Percentiles rank a stretch among this genome's conserved stretches.
phyloP scores from a whole-genome alignment of 64 coral and sea anemone species.

The Porites australiensis region DNA sequence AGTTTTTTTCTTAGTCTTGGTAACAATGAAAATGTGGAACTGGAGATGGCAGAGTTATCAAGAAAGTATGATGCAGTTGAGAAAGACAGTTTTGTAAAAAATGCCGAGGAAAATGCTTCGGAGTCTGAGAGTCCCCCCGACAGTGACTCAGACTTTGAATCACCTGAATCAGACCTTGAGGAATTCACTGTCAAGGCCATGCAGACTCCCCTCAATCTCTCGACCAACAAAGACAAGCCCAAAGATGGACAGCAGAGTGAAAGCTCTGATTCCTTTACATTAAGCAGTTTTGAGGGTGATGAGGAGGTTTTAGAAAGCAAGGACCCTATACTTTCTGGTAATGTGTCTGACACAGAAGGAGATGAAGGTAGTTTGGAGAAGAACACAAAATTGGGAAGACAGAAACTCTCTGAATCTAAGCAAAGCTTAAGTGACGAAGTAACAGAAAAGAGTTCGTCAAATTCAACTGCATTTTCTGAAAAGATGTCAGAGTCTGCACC shows the following conservation, averaged over 20 bases:
- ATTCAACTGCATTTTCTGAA: neutral
- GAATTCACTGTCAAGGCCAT: slow-evolving; percentile 44
- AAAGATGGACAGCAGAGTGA: slow-evolving; percentile 18
- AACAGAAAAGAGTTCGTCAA: slow-evolving; percentile 9
- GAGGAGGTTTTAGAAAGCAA: slow-evolving; percentile 20
- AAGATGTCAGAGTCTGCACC: slow-evolving; percentile 1
- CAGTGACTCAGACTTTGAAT: slow-evolving; percentile 96
- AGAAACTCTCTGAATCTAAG: slow-evolving; percentile 37
- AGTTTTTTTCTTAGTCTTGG: slow-evolving; percentile 88
- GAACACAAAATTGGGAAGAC: neutral
- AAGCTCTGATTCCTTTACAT: slow-evolving; percentile 33
- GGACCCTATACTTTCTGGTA: neutral
- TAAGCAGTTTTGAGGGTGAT: slow-evolving; percentile 40
- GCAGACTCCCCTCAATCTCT: neutral
- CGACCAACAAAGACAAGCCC: neutral
- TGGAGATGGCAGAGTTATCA: slow-evolving; percentile 88
- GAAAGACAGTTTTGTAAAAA: slow-evolving; percentile 24
- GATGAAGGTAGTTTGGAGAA: neutral
- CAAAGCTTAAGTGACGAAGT: slow-evolving; percentile 66
- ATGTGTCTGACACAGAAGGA: neutral
- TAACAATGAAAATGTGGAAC: slow-evolving; percentile 72
- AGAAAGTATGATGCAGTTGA: slow-evolving; percentile 85
- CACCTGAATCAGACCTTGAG: slow-evolving; percentile 90
- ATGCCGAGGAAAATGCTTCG: slow-evolving; percentile 45
- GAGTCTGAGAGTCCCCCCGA: slow-evolving; percentile 77